phyloP scores from a whole-genome alignment of 1,140 invertebrate species.

The Eriosoma lanigerum region DNA sequence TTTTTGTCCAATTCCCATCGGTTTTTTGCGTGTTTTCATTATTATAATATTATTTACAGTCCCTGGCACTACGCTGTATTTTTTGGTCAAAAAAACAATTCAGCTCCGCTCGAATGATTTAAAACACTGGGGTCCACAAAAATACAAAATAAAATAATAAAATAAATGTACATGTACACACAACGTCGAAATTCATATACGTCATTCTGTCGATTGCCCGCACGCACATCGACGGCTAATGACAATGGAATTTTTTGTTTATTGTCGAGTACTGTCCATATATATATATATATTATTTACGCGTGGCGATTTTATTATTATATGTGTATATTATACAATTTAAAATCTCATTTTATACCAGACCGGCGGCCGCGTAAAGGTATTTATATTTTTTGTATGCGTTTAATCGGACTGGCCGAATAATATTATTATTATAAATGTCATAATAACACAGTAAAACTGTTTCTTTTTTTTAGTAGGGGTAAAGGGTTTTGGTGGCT shows the following conservation, averaged over 20 bases:
- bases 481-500: too few relatives aligned
- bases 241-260: slow-evolving; percentile 24
- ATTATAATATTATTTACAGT: slow-evolving; percentile 38
- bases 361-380: not conserved
- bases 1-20: slow-evolving; percentile 19
- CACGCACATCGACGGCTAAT: slow-evolving; percentile 4
- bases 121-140: slow-evolving; percentile 35
- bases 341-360: slow-evolving; percentile 3
- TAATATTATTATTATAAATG: too few relatives aligned
- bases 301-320: not conserved
- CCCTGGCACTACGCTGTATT: not conserved
- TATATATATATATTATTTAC: not conserved
- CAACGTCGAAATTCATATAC: slow-evolving; percentile 20
- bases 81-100: slow-evolving; percentile 34
- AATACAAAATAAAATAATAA: slow-evolving; percentile 33
- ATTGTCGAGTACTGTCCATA: not conserved
- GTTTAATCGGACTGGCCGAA: slow-evolving; percentile 17
- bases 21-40: slow-evolving; percentile 44
- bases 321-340: not conserved
- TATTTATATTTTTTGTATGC: not conserved
- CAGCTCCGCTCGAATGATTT: slow-evolving; percentile 33
- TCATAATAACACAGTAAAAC: slow-evolving; percentile 7
- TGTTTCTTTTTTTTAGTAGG: too few relatives aligned
- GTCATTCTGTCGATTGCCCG: slow-evolving; percentile 33
- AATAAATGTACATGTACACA: not conserved